These are phyloP conservation scores for Tautogolabrus adspersus DNA, from an alignment of 2,113 vertebrate genomes.

Conservation along the genomic window DNA sequence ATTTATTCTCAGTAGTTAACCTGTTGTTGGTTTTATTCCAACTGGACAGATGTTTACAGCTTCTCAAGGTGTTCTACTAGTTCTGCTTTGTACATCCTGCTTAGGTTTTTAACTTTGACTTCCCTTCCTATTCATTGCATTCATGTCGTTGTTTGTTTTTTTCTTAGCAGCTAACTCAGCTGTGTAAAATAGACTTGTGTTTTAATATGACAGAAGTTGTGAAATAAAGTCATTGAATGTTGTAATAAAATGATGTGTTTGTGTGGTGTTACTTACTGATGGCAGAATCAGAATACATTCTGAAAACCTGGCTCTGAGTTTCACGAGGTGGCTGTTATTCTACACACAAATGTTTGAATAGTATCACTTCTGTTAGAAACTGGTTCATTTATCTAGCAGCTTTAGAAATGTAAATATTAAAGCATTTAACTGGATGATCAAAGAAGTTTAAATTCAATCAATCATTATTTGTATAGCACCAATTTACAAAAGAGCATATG, in stretches of 20 bases:
- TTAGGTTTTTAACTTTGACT: slow-evolving; percentile 54
- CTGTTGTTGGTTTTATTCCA: neutral
- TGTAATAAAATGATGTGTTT: slow-evolving; percentile 57
- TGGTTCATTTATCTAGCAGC: no score
- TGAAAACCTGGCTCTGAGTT: no score
- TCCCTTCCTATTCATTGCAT: slow-evolving; percentile 35
- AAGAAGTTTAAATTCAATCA: no score
- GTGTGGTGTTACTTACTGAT: neutral
- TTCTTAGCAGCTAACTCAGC: slow-evolving; percentile 69
- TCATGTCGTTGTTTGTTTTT: slow-evolving; percentile 63
- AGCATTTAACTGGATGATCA: no score
- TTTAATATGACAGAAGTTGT: slow-evolving; percentile 79
- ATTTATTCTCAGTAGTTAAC: slow-evolving; percentile 16
- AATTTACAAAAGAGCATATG: no score
- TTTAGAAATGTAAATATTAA: no score
- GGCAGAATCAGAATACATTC: no score
- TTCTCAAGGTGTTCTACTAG: slow-evolving; percentile 1
- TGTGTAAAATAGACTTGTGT: slow-evolving; percentile 83
- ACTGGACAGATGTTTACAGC: slow-evolving; percentile 16
- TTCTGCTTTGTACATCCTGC: slow-evolving; percentile 30
- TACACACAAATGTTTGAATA: no score
- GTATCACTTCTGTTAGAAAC: no score
- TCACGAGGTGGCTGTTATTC: no score
- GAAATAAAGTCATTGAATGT: slow-evolving; percentile 78
- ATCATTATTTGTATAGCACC: no score